Conservation (phyloP, 2,888 invertebrate genomes). For the Orthonevra nobilis region DNA sequence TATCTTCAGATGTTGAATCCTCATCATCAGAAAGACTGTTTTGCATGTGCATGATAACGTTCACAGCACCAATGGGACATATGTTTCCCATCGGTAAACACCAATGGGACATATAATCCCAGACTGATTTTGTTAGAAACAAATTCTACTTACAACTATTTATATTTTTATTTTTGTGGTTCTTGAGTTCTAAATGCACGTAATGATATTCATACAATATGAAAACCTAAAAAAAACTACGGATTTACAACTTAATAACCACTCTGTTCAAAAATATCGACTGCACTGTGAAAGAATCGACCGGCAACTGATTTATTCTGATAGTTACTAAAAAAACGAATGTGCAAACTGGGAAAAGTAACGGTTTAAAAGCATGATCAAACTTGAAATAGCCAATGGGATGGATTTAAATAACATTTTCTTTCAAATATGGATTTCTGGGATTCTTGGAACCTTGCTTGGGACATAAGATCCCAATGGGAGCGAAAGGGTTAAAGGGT, state of each 20-base stretch:
- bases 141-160: conserved; percentile 2
- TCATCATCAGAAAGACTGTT: neutral
- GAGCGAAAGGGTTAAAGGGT: conserved; percentile 17
- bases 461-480: conserved; percentile 23
- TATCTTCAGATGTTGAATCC: neutral
- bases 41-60: too few species aligned
- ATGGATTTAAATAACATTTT: conserved; percentile 5
- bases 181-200: conserved; percentile 2
- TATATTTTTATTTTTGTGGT: conserved; percentile 4
- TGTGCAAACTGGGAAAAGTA: neutral
- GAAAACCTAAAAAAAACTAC: too few species aligned
- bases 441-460: conserved; percentile 15
- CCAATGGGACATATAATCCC: conserved; percentile 12
- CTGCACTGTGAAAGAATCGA: conserved; percentile 5
- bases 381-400: conserved; percentile 8
- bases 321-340: neutral
- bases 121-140: neutral
- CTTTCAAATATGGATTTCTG: neutral
- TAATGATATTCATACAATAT: neutral
- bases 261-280: neutral
- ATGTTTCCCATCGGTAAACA: conserved; percentile 10
- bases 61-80: conserved; percentile 2
- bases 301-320: conserved; percentile 8
- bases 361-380: conserved; percentile 7
- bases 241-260: too few species aligned